These are phyloP conservation scores for Trichopoda pennipes DNA, from an alignment of 2,888 invertebrate genomes.

Conservation along the genomic window DNA sequence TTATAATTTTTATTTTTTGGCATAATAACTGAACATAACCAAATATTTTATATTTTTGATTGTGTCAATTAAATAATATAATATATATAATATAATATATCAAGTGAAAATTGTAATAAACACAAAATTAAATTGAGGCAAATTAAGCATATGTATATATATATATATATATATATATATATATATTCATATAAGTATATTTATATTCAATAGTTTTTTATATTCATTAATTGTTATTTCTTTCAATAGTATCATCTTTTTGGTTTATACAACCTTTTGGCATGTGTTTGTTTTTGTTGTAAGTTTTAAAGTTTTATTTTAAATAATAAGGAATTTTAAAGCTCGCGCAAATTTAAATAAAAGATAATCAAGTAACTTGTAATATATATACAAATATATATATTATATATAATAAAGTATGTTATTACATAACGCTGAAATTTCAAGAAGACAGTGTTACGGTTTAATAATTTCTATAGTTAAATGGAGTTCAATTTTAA, in stretches of 20 bases:
- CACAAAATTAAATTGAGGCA: too few relatives aligned
- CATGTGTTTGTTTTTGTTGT: constrained; percentile 32
- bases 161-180: too few relatives aligned
- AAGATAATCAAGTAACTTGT: background rate
- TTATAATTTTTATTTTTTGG: too few relatives aligned
- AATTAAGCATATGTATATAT: too few relatives aligned
- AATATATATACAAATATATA: background rate
- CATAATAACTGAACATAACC: too few relatives aligned
- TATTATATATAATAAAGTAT: background rate
- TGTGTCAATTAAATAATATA: constrained; percentile 23
- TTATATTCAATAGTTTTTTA: too few relatives aligned
- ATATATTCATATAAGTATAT: too few relatives aligned
- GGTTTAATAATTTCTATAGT: background rate
- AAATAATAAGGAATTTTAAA: constrained; percentile 34
- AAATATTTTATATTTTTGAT: background rate
- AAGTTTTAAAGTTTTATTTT: constrained; percentile 17
- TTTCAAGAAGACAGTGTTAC: background rate
- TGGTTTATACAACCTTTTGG: constrained; percentile 62
- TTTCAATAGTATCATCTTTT: constrained; percentile 54
- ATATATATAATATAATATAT: too few relatives aligned
- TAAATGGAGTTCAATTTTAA: background rate
- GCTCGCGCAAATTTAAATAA: constrained; percentile 26
- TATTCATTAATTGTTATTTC: too few relatives aligned
- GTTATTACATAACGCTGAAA: background rate
- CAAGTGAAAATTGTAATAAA: too few relatives aligned